phyloP scores from a whole-genome alignment of 2,888 invertebrate species.

The Melanargia galathea region DNA sequence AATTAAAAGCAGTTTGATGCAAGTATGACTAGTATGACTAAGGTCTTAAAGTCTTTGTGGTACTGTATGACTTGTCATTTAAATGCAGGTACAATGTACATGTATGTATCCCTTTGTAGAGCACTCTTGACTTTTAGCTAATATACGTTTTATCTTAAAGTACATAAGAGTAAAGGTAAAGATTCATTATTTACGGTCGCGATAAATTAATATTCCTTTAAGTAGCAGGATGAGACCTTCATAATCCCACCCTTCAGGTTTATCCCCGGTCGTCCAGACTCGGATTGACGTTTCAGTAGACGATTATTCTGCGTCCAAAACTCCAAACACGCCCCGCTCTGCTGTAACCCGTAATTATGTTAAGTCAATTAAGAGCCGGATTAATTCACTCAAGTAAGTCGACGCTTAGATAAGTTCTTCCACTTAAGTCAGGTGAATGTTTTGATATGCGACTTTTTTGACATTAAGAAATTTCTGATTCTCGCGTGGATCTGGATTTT shows the following conservation, averaged over 20 bases:
- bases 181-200: constrained; percentile 55
- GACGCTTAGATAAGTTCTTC: constrained; percentile 9
- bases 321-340: constrained; percentile 28
- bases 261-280: constrained; percentile 60
- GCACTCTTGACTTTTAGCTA: neutral
- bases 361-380: constrained; percentile 33
- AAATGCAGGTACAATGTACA: no score
- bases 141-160: neutral
- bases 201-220: constrained; percentile 72
- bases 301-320: constrained; percentile 53
- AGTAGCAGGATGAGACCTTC: constrained; percentile 70
- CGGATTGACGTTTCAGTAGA: constrained; percentile 72
- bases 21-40: no score
- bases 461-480: no score
- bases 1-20: no score
- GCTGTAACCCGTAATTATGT: constrained; percentile 35
- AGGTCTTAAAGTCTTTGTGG: no score
- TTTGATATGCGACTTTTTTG: constrained; percentile 6
- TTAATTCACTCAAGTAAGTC: constrained; percentile 28
- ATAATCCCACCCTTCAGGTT: constrained; percentile 78
- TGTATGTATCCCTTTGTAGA: neutral
- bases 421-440: constrained; percentile 2
- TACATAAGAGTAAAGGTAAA: neutral
- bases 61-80: neutral
- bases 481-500: no score